These are phyloP conservation scores for Burhinus oedicnemus DNA, from an alignment of 2,113 vertebrate genomes.

Conservation along the genomic window DNA sequence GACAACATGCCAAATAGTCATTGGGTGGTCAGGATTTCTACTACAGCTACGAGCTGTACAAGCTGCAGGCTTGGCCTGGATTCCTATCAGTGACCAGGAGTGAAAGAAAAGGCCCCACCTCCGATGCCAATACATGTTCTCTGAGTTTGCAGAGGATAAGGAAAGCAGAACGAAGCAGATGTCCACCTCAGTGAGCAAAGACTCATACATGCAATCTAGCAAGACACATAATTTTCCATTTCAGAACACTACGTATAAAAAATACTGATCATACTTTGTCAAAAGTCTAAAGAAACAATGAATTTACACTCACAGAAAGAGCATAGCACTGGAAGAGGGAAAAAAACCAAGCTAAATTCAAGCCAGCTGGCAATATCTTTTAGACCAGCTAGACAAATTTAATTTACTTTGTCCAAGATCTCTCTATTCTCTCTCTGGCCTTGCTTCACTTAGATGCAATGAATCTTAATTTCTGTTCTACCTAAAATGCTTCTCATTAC, in stretches of 20 bases:
- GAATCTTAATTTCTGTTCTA: constrained; percentile 28
- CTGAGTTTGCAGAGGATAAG: not conserved
- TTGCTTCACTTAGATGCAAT: constrained; percentile 17
- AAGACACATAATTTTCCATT: not conserved
- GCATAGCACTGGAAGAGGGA: not conserved
- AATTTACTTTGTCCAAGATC: constrained; percentile 19
- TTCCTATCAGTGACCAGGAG: not conserved
- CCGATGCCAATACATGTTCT: not conserved
- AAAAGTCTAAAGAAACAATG: not conserved
- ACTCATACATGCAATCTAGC: not conserved
- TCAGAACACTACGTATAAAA: not conserved
- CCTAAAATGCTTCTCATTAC: not conserved
- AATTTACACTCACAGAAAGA: not conserved
- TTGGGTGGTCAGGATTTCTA: not conserved
- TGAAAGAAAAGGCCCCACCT: not conserved
- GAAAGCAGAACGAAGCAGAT: not conserved
- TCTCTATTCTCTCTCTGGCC: not conserved
- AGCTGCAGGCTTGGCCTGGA: not conserved
- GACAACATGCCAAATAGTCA: not conserved
- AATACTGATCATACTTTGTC: not conserved
- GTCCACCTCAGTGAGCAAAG: not conserved
- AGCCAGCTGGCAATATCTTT: not conserved
- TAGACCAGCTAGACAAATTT: constrained; percentile 15
- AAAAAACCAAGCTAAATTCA: not conserved
- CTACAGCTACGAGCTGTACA: not conserved